A percentile compares a stretch with the other conserved stretches of the same genome.
Evolutionary conservation across 2,797 vertebrate species (phyloP).

Genomic region (Peromyscus melanophrys): DNA sequence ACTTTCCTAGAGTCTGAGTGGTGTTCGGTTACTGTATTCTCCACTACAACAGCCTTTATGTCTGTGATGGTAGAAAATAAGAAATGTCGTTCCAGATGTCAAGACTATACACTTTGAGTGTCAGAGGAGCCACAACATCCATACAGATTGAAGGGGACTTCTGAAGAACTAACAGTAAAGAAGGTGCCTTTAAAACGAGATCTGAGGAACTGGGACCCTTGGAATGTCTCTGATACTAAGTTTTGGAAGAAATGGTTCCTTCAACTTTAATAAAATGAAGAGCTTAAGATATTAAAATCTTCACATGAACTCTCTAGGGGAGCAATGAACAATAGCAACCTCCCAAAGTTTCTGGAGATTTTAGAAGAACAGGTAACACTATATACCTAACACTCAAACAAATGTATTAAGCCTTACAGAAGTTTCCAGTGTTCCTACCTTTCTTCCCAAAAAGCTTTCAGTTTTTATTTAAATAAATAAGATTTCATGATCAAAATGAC

Average conservation of each 20-base stretch:
- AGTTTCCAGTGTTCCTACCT: slow-evolving; percentile 85
- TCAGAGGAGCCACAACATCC: neutral
- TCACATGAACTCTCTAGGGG: slow-evolving; percentile 19
- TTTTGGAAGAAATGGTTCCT: neutral
- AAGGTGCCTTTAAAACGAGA: neutral
- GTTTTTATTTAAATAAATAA: slow-evolving; percentile 7
- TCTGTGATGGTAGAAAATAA: neutral
- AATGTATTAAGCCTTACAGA: slow-evolving; percentile 60
- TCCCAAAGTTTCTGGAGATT: slow-evolving; percentile 78
- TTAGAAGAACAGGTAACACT: slow-evolving; percentile 82
- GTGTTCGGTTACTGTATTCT: neutral
- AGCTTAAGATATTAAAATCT: neutral
- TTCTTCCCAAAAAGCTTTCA: slow-evolving; percentile 75
- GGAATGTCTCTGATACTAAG: neutral
- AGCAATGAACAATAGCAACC: slow-evolving; percentile 36
- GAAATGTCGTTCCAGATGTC: neutral
- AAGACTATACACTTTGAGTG: neutral
- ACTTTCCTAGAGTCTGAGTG: neutral
- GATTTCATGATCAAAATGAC: slow-evolving; percentile 85
- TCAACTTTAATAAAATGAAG: slow-evolving; percentile 37
- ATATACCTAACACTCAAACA: neutral
- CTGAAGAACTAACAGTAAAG: neutral
- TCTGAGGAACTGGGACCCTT: neutral
- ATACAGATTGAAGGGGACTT: neutral
- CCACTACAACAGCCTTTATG: neutral